phyloP scores from a whole-genome alignment of 2,888 invertebrate species.

The Catocala sponsa region DNA sequence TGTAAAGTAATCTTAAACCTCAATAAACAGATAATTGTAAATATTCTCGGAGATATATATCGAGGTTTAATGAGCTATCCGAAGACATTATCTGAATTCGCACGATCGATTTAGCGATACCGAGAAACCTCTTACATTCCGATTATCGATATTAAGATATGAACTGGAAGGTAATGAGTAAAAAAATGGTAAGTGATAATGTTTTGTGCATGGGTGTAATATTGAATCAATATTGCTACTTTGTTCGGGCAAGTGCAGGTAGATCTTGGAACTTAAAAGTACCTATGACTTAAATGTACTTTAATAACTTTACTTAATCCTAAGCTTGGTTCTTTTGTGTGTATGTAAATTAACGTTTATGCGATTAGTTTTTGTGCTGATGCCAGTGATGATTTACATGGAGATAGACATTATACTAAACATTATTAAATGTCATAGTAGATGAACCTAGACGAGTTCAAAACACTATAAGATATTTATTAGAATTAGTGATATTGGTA shows the following conservation, averaged over 20 bases:
- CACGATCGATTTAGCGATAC: conserved; percentile 29
- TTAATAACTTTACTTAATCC: background rate
- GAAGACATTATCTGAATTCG: conserved; percentile 27
- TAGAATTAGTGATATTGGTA: no score
- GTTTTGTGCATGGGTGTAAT: background rate
- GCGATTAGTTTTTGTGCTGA: no score
- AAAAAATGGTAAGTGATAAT: conserved; percentile 20
- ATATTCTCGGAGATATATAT: conserved; percentile 21
- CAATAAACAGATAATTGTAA: conserved; percentile 26
- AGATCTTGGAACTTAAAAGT: background rate
- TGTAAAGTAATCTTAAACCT: conserved; percentile 18
- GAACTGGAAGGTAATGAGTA: conserved; percentile 21
- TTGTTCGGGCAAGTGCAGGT: conserved; percentile 1
- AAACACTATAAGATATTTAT: no score
- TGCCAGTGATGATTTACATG: no score
- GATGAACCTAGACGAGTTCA: no score
- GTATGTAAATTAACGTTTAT: no score
- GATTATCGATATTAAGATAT: conserved; percentile 24
- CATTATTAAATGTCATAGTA: no score
- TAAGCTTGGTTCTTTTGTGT: no score
- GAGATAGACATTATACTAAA: no score
- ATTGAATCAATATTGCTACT: background rate
- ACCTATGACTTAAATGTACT: background rate
- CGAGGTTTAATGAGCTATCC: conserved; percentile 25
- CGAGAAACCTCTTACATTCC: conserved; percentile 22